A percentile compares a stretch with the other conserved stretches of the same genome.
Conservation (phyloP, 2,797 vertebrate species). For the Clarias fuscus region DNA sequence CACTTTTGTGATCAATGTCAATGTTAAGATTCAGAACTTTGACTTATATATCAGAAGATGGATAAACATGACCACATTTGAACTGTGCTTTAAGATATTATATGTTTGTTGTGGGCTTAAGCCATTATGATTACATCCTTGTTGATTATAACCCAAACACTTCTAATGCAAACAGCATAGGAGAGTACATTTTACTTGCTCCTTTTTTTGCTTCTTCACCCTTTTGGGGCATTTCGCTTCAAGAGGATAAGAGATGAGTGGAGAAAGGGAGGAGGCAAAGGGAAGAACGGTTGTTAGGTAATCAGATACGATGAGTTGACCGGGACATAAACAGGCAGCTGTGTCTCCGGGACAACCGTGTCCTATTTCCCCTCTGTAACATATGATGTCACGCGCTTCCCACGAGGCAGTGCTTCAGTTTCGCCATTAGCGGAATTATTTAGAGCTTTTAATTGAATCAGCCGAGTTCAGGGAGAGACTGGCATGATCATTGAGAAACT, state of each 20-base stretch:
- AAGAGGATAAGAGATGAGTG: neutral
- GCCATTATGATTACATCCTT: neutral
- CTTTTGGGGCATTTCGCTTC: slow-evolving; percentile 19
- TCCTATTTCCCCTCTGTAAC: slow-evolving; percentile 35
- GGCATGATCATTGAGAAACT: slow-evolving; percentile 20
- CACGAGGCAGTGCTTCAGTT: slow-evolving; percentile 49
- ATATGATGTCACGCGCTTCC: slow-evolving; percentile 57
- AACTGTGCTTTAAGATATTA: neutral
- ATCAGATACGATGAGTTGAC: slow-evolving; percentile 33
- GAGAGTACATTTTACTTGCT: neutral
- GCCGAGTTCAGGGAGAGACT: slow-evolving; percentile 36
- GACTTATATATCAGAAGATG: neutral
- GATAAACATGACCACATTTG: neutral
- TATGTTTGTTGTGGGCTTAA: slow-evolving; percentile 2
- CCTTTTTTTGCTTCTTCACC: slow-evolving; percentile 9
- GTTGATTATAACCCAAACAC: slow-evolving; percentile 29
- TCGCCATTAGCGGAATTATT: slow-evolving; percentile 56
- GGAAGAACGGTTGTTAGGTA: slow-evolving; percentile 25
- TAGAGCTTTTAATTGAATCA: slow-evolving; percentile 57
- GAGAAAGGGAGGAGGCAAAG: slow-evolving; percentile 20
- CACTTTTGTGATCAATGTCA: neutral
- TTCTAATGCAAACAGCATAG: slow-evolving; percentile 9
- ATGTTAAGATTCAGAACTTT: neutral
- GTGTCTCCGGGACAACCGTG: slow-evolving; percentile 39
- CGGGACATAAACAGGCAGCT: slow-evolving; percentile 41